Evolutionary conservation across 2,888 invertebrate species (phyloP).

Genomic region (Cenopis cana): DNA sequence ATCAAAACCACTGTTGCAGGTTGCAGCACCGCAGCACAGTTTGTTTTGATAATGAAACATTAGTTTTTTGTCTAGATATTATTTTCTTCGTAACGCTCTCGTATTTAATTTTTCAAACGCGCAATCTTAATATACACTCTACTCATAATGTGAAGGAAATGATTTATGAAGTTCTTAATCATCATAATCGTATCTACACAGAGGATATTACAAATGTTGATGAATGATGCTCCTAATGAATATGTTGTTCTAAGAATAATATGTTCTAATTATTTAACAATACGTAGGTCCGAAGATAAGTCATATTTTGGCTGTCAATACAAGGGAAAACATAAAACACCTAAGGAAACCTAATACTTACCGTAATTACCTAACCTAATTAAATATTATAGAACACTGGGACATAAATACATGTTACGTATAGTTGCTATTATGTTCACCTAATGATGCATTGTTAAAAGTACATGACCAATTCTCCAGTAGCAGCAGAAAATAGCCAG

Average conservation of each 20-base stretch:
- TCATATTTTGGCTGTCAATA: not conserved
- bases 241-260: no score
- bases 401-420: slow-evolving; percentile 20
- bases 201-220: no score
- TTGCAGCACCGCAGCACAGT: not conserved
- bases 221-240: no score
- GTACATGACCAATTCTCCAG: slow-evolving; percentile 19
- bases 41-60: slow-evolving; percentile 3
- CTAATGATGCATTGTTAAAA: slow-evolving; percentile 32
- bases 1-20: no score
- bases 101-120: no score
- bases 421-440: not conserved
- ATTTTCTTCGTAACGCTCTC: not conserved
- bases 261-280: no score
- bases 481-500: slow-evolving; percentile 5
- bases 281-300: not conserved
- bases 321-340: not conserved
- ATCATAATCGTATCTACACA: no score
- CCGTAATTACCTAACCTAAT: no score
- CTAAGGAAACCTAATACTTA: not conserved
- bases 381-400: not conserved
- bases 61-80: not conserved
- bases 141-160: no score
- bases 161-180: no score
- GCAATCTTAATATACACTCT: no score